phyloP scores from a whole-genome alignment of 2,797 vertebrate species.

The Alfaro cultratus region DNA sequence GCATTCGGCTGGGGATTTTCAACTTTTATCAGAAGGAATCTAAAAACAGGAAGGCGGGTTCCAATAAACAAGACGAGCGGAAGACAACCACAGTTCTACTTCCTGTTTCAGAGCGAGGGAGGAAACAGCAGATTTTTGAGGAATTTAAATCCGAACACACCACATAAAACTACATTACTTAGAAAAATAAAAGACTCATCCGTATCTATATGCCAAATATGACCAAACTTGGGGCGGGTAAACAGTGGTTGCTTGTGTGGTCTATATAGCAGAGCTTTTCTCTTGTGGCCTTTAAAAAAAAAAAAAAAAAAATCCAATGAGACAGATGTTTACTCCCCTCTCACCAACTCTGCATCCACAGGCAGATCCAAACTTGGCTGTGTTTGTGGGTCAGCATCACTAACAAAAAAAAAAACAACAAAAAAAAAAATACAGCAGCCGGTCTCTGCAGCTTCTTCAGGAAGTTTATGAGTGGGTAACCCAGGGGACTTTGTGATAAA shows the following conservation, averaged over 20 bases:
- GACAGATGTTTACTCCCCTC: constrained; percentile 36
- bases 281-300: constrained; percentile 2
- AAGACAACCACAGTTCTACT: constrained; percentile 77
- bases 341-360: constrained; percentile 20
- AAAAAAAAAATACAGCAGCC: background rate
- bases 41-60: constrained; percentile 83
- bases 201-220: background rate
- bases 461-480: constrained; percentile 39
- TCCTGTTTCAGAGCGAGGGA: constrained; percentile 76
- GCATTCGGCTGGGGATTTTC: constrained; percentile 65
- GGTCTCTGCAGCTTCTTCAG: constrained; percentile 45
- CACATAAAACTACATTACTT: constrained; percentile 23
- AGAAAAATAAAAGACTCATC: background rate
- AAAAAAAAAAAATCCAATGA: constrained; percentile 2
- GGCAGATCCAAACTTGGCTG: constrained; percentile 50
- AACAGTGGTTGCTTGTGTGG: background rate
- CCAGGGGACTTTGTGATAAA: constrained; percentile 36
- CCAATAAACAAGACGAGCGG: constrained; percentile 81
- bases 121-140: constrained; percentile 83
- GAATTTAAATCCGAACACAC: constrained; percentile 75
- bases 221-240: background rate
- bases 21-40: constrained; percentile 79
- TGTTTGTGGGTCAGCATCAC: constrained; percentile 61
- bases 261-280: background rate
- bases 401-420: constrained; percentile 31